Conservation (phyloP, 37 sponge, comb jelly and placozoan genomes). For the Oopsacas minuta region DNA sequence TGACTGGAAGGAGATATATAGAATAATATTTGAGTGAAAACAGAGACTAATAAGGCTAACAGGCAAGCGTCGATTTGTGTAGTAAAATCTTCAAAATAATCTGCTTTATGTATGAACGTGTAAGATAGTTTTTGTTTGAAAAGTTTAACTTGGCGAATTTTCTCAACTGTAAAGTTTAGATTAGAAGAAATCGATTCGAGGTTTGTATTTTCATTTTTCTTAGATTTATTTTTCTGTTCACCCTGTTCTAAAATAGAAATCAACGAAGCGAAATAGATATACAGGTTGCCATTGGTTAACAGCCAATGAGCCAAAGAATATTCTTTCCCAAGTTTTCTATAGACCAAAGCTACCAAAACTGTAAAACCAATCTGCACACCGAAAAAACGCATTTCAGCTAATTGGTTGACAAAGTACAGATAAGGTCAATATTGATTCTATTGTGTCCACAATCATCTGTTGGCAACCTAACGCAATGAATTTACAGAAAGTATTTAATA, state of each 20-base stretch:
- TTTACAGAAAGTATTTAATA: neutral
- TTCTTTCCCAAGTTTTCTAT: neutral
- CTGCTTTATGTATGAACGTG: neutral
- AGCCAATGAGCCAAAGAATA: neutral
- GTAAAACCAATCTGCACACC: neutral
- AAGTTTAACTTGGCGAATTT: neutral
- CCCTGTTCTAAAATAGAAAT: neutral
- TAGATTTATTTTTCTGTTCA: neutral
- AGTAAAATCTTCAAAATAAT: neutral
- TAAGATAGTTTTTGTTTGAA: neutral
- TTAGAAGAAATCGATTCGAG: neutral
- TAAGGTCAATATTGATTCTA: neutral
- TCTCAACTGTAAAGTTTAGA: neutral
- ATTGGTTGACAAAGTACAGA: neutral
- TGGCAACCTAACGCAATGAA: neutral
- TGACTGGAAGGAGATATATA: neutral
- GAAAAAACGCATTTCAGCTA: neutral
- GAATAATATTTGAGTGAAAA: neutral
- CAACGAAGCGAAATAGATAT: neutral
- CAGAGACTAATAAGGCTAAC: neutral
- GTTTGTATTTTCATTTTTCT: neutral
- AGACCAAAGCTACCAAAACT: neutral
- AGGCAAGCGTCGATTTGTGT: neutral
- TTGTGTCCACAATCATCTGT: neutral
- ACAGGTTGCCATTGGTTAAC: neutral